phyloP scores from a whole-genome alignment of 2,888 invertebrate species.

The Esperia sulphurella region DNA sequence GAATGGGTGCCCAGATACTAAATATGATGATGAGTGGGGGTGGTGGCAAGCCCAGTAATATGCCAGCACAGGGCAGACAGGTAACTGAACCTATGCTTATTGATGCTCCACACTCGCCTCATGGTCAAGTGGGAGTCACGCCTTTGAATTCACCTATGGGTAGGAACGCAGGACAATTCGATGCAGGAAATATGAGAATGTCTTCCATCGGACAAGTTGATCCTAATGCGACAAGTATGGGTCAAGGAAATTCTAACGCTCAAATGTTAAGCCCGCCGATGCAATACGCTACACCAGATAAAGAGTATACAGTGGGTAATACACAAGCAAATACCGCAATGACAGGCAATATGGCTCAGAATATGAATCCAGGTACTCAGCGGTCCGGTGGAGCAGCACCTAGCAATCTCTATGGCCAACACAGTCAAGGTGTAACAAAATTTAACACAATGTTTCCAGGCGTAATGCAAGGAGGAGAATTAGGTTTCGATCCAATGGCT shows the following conservation, averaged over 20 bases:
- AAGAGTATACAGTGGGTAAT: constrained; percentile 19
- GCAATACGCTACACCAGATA: constrained; percentile 29
- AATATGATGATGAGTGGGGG: constrained; percentile 48
- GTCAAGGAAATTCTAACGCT: constrained; percentile 16
- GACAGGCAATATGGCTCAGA: neutral
- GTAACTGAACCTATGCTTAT: constrained; percentile 23
- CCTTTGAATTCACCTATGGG: constrained; percentile 13
- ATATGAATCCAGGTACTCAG: constrained; percentile 4
- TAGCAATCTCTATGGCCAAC: constrained; percentile 29
- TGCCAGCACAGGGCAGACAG: constrained; percentile 15
- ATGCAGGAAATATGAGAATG: constrained; percentile 1
- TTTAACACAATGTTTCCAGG: constrained; percentile 70
- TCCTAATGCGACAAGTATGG: constrained; percentile 15
- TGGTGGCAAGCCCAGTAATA: constrained; percentile 16
- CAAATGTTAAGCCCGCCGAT: constrained; percentile 21
- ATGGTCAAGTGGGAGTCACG: constrained; percentile 27
- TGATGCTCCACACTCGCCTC: constrained; percentile 34
- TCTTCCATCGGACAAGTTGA: constrained; percentile 14
- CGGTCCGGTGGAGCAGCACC: constrained; percentile 21
- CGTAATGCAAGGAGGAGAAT: constrained; percentile 49
- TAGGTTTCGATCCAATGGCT: constrained; percentile 69
- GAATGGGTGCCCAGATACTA: constrained; percentile 56
- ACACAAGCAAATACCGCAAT: constrained; percentile 16
- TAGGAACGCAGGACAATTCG: neutral
- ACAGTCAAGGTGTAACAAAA: constrained; percentile 49